Conservation (phyloP, 2,888 invertebrate species). For the Hypsopygia costalis region DNA sequence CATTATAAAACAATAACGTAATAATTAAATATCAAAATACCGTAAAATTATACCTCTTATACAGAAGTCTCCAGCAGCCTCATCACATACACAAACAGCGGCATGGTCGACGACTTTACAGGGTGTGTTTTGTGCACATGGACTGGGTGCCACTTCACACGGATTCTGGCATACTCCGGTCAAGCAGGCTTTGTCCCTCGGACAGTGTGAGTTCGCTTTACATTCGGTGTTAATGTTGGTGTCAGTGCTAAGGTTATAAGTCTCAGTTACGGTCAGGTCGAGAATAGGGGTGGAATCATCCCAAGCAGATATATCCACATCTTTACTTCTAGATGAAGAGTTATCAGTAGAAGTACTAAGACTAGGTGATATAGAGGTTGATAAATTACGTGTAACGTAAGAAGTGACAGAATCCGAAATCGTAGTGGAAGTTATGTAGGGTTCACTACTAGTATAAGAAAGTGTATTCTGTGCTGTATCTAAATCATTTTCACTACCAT, state of each 20-base stretch:
- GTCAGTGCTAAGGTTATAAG: constrained; percentile 36
- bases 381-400: constrained; percentile 23
- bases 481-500: background rate
- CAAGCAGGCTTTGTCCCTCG: constrained; percentile 82
- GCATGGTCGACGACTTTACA: constrained; percentile 83
- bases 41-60: constrained; percentile 80
- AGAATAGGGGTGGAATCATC: constrained; percentile 55
- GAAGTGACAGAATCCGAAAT: background rate
- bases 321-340: constrained; percentile 63
- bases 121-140: constrained; percentile 81
- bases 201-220: constrained; percentile 82
- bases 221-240: constrained; percentile 65
- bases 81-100: constrained; percentile 82
- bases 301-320: constrained; percentile 70
- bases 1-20: constrained; percentile 12
- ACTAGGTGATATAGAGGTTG: constrained; percentile 19
- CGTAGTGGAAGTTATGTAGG: constrained; percentile 1
- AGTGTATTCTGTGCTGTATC: background rate
- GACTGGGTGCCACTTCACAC: constrained; percentile 69
- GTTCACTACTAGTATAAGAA: background rate
- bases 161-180: constrained; percentile 83
- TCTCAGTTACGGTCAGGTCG: constrained; percentile 65
- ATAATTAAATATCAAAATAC: constrained; percentile 27
- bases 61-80: constrained; percentile 81
- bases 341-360: constrained; percentile 60